A percentile compares a stretch with the other conserved stretches of the same genome.
These are phyloP conservation scores for Ceyx erithaca DNA, from an alignment of 2,797 vertebrate species.

Conservation along the genomic window DNA sequence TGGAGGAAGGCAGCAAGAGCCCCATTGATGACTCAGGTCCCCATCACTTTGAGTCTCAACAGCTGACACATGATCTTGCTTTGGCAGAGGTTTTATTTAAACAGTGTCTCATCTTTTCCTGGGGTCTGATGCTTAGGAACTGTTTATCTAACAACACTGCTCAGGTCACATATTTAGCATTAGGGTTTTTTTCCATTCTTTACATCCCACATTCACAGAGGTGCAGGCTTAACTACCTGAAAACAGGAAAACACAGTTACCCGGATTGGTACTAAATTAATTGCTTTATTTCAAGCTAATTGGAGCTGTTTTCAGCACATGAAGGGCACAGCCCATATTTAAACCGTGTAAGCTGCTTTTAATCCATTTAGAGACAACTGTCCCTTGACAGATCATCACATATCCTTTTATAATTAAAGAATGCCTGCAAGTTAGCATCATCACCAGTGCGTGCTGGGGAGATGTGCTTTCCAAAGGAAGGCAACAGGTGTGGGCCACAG, in stretches of 20 bases:
- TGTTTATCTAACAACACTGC: background rate
- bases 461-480: conserved; percentile 31
- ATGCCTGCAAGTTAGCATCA: conserved; percentile 60
- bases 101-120: conserved; percentile 17
- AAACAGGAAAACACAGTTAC: background rate
- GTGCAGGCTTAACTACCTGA: background rate
- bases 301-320: background rate
- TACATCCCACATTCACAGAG: background rate
- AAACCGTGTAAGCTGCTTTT: conserved; percentile 48
- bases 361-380: conserved; percentile 66
- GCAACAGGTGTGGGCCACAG: conserved; percentile 2
- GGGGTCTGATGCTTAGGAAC: background rate
- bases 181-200: background rate
- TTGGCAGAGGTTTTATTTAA: conserved; percentile 44
- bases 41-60: conserved; percentile 4
- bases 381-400: conserved; percentile 41
- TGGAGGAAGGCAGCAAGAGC: background rate
- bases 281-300: background rate
- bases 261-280: background rate
- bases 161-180: background rate
- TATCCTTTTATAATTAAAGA: conserved; percentile 57
- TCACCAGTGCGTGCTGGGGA: background rate
- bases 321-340: background rate
- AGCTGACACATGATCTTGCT: conserved; percentile 31
- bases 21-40: background rate